A percentile compares a stretch with the other conserved stretches of the same genome.
Conservation (phyloP, 1,140 invertebrate genomes). For the Drosophila kurseongensis region DNA sequence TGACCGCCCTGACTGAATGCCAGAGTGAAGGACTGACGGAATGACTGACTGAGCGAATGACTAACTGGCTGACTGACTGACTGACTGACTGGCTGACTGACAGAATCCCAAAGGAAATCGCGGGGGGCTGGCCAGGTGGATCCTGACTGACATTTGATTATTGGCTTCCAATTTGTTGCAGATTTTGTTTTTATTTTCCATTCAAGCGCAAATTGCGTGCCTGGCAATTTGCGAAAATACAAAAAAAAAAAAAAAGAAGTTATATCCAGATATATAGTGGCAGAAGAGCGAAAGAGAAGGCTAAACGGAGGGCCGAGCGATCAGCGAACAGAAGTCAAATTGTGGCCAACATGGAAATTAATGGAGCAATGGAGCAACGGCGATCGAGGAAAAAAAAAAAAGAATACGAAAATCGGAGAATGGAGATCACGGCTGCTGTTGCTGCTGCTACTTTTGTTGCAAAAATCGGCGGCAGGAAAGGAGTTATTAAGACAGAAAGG, state of each 20-base stretch:
- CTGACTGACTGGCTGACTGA: constrained; percentile 24
- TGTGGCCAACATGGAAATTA: constrained; percentile 81
- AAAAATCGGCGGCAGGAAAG: constrained; percentile 78
- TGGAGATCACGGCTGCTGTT: constrained; percentile 62
- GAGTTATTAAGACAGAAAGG: constrained; percentile 67
- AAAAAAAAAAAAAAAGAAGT: constrained; percentile 30
- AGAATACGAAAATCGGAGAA: constrained; percentile 15
- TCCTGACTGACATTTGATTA: constrained; percentile 84
- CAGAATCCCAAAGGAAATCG: constrained; percentile 19
- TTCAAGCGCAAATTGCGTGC: constrained; percentile 73
- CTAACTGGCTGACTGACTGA: constrained; percentile 18
- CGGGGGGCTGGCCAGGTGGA: constrained; percentile 18
- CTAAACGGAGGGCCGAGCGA: constrained; percentile 9
- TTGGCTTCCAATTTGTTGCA: constrained; percentile 84
- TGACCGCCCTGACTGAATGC: constrained; percentile 37
- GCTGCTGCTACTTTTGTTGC: constrained; percentile 13
- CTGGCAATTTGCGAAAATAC: constrained; percentile 67
- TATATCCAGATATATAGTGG: background rate
- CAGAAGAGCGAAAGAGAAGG: constrained; percentile 19
- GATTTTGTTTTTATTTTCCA: constrained; percentile 47
- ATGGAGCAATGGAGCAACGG: constrained; percentile 56
- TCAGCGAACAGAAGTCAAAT: constrained; percentile 77
- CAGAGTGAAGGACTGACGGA: constrained; percentile 23
- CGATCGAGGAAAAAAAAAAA: constrained; percentile 46
- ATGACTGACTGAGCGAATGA: constrained; percentile 17